These are phyloP conservation scores for Henricia sp. DNA, from an alignment of 53 echinoderm and acorn worm genomes.

Conservation along the genomic window DNA sequence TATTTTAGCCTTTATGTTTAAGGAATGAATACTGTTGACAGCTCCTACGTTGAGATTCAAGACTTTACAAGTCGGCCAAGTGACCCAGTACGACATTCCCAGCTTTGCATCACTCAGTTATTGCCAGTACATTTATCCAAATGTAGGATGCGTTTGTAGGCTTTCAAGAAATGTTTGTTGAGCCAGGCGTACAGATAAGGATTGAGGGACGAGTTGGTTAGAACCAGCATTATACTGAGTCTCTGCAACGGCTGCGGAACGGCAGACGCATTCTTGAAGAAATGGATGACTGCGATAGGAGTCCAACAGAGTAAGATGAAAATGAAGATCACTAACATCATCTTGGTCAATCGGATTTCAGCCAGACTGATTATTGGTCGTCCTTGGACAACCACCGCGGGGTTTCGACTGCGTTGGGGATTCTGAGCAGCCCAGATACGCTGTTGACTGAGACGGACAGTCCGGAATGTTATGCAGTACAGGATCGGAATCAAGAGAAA, in stretches of 20 bases:
- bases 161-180: conserved; percentile 62
- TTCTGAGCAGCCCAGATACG: conserved; percentile 9
- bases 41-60: too few species aligned
- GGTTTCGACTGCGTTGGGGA: neutral
- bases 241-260: conserved; percentile 52
- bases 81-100: too few species aligned
- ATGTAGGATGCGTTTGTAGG: conserved; percentile 48
- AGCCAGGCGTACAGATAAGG: conserved; percentile 82
- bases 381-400: too few species aligned
- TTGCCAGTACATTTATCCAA: too few species aligned
- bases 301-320: conserved; percentile 67
- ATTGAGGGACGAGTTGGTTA: conserved; percentile 73
- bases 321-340: conserved; percentile 65
- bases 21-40: too few species aligned
- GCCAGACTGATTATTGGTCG: too few species aligned
- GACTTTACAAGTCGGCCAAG: too few species aligned
- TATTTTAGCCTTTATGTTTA: too few species aligned
- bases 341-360: conserved; percentile 65
- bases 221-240: conserved; percentile 52
- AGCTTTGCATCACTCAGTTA: too few species aligned
- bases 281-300: conserved; percentile 63
- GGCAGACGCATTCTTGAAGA: conserved; percentile 18
- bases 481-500: conserved; percentile 50
- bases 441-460: conserved; percentile 27
- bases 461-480: conserved; percentile 56